phyloP scores from a whole-genome alignment of 2,797 vertebrate species.

The Ibycter americanus region DNA sequence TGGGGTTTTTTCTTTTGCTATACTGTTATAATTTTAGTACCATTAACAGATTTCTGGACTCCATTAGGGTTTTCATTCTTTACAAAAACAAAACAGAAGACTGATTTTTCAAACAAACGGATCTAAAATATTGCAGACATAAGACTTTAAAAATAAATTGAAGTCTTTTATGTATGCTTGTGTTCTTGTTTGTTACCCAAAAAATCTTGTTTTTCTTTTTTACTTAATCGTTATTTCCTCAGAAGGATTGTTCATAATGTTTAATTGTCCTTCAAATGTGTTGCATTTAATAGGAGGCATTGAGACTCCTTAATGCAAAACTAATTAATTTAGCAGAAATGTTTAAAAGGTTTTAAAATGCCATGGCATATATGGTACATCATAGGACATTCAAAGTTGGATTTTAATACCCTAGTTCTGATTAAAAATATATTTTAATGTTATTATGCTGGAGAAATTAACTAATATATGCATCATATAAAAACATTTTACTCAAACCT shows the following conservation, averaged over 20 bases:
- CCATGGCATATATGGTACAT: conserved; percentile 75
- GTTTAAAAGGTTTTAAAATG: conserved; percentile 83
- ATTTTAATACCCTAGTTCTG: conserved; percentile 76
- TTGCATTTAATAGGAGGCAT: conserved; percentile 76
- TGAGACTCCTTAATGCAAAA: conserved; percentile 77
- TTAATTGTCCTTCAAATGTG: conserved; percentile 80
- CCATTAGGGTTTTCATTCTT: conserved; percentile 55
- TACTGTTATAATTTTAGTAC: conserved; percentile 74
- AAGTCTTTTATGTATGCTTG: conserved; percentile 43
- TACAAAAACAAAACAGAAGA: conserved; percentile 65
- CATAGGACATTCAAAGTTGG: conserved; percentile 72
- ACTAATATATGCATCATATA: conserved; percentile 74
- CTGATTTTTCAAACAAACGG: conserved; percentile 62
- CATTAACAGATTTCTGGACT: conserved; percentile 67
- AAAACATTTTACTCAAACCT: conserved; percentile 72
- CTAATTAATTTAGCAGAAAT: conserved; percentile 82
- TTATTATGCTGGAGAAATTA: conserved; percentile 76
- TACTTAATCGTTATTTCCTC: conserved; percentile 65
- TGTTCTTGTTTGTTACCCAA: conserved; percentile 57
- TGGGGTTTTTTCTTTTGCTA: conserved; percentile 68
- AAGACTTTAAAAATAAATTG: conserved; percentile 23
- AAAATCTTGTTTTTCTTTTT: conserved; percentile 65
- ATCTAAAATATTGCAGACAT: conserved; percentile 43
- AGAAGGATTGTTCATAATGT: conserved; percentile 67
- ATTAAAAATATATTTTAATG: conserved; percentile 81